Percentiles rank a stretch among this genome's conserved stretches.
Conservation (phyloP, 2,888 invertebrate species). For the Lepidonotus clava region DNA sequence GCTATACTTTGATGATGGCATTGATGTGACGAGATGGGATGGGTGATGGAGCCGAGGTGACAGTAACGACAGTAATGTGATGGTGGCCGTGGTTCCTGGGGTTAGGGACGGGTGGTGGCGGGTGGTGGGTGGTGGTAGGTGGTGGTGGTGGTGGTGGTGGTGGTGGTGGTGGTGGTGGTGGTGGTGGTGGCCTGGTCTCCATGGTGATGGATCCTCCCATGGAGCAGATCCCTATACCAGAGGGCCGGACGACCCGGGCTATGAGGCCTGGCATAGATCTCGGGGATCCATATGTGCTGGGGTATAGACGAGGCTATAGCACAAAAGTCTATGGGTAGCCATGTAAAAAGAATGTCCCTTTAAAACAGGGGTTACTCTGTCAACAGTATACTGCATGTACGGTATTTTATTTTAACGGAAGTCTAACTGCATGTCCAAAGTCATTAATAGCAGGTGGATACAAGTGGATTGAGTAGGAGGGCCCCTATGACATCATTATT, state of each 20-base stretch:
- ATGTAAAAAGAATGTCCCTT: no score
- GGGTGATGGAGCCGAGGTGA: not conserved
- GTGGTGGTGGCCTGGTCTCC: not conserved
- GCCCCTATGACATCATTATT: no score
- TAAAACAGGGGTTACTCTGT: no score
- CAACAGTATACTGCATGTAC: no score
- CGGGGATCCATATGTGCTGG: no score
- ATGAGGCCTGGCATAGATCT: not conserved
- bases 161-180: no score
- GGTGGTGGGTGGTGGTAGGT: not conserved
- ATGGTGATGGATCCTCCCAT: not conserved
- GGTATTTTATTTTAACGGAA: no score
- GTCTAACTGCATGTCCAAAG: no score
- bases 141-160: not conserved
- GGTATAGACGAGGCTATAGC: not conserved
- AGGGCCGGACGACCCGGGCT: not conserved
- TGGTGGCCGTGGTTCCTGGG: constrained; percentile 3
- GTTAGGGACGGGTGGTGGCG: not conserved
- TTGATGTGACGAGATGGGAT: constrained; percentile 1
- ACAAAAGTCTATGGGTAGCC: no score
- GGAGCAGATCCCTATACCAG: not conserved
- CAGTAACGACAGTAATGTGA: not conserved
- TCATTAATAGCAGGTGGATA: no score
- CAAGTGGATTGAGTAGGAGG: no score
- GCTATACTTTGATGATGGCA: not conserved